A percentile compares a stretch with the other conserved stretches of the same genome.
Conservation (phyloP, 1,140 invertebrate genomes). For the Zaprionus africanus region DNA sequence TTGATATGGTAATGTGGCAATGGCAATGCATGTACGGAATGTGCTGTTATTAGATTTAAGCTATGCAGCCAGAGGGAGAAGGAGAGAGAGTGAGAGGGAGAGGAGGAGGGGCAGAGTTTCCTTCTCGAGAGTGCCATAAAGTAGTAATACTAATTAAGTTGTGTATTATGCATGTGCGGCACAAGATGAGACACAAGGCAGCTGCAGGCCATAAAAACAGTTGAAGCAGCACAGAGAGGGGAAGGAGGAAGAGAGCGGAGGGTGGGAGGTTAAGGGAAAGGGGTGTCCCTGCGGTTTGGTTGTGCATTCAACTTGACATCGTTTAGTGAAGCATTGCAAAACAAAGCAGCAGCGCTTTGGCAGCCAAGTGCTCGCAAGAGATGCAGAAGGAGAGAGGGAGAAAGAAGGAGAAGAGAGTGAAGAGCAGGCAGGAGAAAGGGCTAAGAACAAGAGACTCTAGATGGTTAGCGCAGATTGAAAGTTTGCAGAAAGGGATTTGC, state of each 20-base stretch:
- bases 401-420: background rate
- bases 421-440: too few relatives aligned
- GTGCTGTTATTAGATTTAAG: constrained; percentile 73
- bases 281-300: constrained; percentile 28
- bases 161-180: constrained; percentile 77
- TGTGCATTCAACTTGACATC: constrained; percentile 68
- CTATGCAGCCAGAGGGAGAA: constrained; percentile 1
- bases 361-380: constrained; percentile 48
- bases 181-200: constrained; percentile 10
- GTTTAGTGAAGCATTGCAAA: constrained; percentile 52
- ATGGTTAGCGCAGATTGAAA: constrained; percentile 3
- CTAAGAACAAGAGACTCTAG: background rate
- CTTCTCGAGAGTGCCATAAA: constrained; percentile 72
- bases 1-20: constrained; percentile 81
- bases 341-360: constrained; percentile 2
- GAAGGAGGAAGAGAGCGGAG: background rate
- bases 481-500: background rate
- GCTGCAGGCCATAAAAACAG: constrained; percentile 26
- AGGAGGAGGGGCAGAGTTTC: too few relatives aligned
- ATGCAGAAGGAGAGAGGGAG: background rate
- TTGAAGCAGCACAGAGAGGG: background rate
- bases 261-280: background rate
- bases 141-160: constrained; percentile 83
- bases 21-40: constrained; percentile 77
- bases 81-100: background rate